phyloP scores from a whole-genome alignment of 2,888 invertebrate genomes.

The Athrips mouffetella region DNA sequence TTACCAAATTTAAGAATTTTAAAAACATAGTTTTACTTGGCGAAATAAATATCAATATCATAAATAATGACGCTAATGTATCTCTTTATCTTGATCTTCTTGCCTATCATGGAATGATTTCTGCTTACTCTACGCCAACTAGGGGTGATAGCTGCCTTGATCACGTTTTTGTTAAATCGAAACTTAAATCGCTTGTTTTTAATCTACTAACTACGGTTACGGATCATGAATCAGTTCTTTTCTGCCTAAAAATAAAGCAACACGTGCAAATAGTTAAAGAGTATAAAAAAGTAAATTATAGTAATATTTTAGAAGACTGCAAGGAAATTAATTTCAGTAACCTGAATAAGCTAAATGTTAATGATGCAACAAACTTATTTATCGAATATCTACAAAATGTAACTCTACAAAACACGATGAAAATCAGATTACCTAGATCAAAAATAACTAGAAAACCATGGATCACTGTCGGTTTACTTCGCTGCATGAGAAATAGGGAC shows the following conservation, averaged over 20 bases:
- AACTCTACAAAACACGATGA: background rate
- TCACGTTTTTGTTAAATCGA: conserved; percentile 12
- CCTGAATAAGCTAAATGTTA: too few species aligned
- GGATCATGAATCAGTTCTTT: conserved; percentile 9
- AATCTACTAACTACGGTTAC: conserved; percentile 4
- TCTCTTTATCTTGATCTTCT: conserved; percentile 5
- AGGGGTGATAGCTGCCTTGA: conserved; percentile 12
- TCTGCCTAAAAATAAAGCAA: conserved; percentile 1
- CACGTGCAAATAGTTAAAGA: background rate
- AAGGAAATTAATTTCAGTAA: too few species aligned
- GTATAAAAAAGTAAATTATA: background rate
- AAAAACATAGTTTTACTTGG: conserved; percentile 15
- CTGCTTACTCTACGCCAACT: conserved; percentile 6
- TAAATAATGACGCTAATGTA: background rate
- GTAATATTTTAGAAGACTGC: too few species aligned
- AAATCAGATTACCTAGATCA: conserved; percentile 5
- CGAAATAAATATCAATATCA: conserved; percentile 16
- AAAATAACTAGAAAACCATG: conserved; percentile 13
- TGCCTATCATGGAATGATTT: conserved; percentile 7
- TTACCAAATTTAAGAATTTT: background rate
- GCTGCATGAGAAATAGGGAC: conserved; percentile 6
- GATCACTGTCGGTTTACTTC: conserved; percentile 20
- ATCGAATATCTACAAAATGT: background rate
- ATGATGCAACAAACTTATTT: conserved; percentile 2
- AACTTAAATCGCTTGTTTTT: background rate